Evolutionary conservation across 2,113 vertebrate genomes (phyloP), one percentile per base, ranked within the genome.

Genomic region (Cromileptes altivelis): DNA sequence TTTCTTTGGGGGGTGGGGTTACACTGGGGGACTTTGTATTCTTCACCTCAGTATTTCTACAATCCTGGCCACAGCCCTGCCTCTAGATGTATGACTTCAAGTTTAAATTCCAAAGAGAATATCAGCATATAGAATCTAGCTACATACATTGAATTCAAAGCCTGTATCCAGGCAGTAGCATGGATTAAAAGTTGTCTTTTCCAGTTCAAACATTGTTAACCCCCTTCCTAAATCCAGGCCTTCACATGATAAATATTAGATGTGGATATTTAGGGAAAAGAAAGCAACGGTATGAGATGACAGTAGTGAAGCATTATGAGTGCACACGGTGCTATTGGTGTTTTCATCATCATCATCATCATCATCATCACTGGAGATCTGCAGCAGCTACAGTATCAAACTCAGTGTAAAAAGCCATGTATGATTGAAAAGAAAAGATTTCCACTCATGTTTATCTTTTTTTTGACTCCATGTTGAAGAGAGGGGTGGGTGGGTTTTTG

Each of bases 381-480:
- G 18, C 73, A 53, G 55, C 50, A 63, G 42, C 42, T 60, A 30
- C 30, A 30, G 4, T 30, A 0, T 60, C 76, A 75, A 42, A 25
- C 56, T 53, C 42, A 14, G 53, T 80, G 82, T 78, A 77, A 45
- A 67, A 81, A 74, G 19, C 61, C 27, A 57, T 42, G n/a, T 64
- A 12, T 53, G 52, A 67, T 21, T 33, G 30, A 69, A 71, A 19
- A 76, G 27, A 52, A 40, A 19, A 45, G 53, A 17, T 40, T 27
- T 56, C 52, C 65, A 40, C 62, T 40, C 57, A 27, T 72, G 25
- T 79, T 76, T 19, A 19, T 23, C 21, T 4, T 61, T 78, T 67
- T 37, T 83, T 86, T 80, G 55, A 80, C 49, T 78, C 56, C 82
- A 75, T 64, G 42, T 53, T 18, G 50, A 76, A 55, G 49, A 55